Evolutionary conservation across 2,888 invertebrate species (phyloP), one percentile per base, ranked within the genome.

Genomic region (Scaptodrosophila latifasciaeformis): DNA sequence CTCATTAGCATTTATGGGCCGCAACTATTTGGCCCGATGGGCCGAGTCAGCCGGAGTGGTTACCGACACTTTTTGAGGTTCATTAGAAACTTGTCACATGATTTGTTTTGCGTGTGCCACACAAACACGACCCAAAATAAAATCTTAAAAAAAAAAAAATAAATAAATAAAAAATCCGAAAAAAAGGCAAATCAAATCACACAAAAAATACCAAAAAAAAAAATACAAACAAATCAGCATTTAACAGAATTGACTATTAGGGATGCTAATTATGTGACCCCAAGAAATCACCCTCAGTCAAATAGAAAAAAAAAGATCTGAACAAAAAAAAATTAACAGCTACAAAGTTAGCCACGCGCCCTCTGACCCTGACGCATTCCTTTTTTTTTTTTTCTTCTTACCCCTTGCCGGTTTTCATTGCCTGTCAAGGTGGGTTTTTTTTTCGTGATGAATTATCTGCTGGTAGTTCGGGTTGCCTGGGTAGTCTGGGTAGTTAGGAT

Each of bases 1-100:
- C 72, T 74, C 69, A 74, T 74, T 74, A 74, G 77, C 72, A 74
- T 74, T 74, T 74, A 74, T 72, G 62, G 77, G 77, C 71, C 71
- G 69, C 71, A 71, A 72, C 57, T 76, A 71, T 69, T 72, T 52
- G 13, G 21, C 40, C 40, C 62, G 40, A 19, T 54, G 29, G 43
- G 52, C 58, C 48, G 56, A 24, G 55, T 43, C 27, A 49, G 2
- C 53, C 27, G 12, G 63, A 53, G 54, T 60, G 51, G 45, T 34
- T 31, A 21, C 70, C 59, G 18, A 40, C 47, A 39, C 59, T 46
- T 53, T 50, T 46, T 53, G 62, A 62, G 72, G 77, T 74, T 74
- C 72, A 74, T 74, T 74, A 77, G 72, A 74, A 74, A 57, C 77
- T 77, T 74, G 77, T 74, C 72, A 74, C 77, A 77, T 77, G 77